Evolutionary conservation across 2,113 vertebrate genomes (phyloP).

Genomic region (Menura novaehollandiae): DNA sequence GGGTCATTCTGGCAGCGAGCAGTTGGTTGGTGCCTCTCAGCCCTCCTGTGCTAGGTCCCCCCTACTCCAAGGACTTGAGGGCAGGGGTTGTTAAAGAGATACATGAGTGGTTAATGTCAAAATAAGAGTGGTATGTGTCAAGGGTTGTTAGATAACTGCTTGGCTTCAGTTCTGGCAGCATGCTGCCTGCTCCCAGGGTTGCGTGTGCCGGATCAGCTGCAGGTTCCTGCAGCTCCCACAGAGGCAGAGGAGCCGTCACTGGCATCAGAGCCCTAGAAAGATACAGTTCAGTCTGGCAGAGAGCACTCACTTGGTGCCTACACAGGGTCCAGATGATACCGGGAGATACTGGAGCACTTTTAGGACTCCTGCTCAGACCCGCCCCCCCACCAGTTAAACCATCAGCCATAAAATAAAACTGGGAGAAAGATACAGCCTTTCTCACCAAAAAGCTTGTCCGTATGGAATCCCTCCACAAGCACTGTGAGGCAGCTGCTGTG

Average conservation of each 20-base stretch:
- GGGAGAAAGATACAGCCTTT: neutral
- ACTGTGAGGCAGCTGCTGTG: fast-evolving
- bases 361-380: neutral
- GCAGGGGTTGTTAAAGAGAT: neutral
- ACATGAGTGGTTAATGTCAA: neutral
- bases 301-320: neutral
- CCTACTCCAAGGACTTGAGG: neutral
- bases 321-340: neutral
- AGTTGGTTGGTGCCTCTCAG: neutral
- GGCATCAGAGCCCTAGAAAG: neutral
- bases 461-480: fast-evolving
- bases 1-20: neutral
- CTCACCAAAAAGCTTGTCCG: neutral
- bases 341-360: neutral
- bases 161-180: neutral
- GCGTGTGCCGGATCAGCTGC: neutral
- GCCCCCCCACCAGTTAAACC: neutral
- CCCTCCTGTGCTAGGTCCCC: fast-evolving
- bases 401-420: neutral
- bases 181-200: neutral
- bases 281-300: neutral
- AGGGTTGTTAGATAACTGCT: fast-evolving
- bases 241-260: neutral
- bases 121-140: neutral
- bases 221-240: neutral